These are phyloP conservation scores for Porites australiensis DNA, from an alignment of 64 coral and sea anemone genomes.

Conservation along the genomic window DNA sequence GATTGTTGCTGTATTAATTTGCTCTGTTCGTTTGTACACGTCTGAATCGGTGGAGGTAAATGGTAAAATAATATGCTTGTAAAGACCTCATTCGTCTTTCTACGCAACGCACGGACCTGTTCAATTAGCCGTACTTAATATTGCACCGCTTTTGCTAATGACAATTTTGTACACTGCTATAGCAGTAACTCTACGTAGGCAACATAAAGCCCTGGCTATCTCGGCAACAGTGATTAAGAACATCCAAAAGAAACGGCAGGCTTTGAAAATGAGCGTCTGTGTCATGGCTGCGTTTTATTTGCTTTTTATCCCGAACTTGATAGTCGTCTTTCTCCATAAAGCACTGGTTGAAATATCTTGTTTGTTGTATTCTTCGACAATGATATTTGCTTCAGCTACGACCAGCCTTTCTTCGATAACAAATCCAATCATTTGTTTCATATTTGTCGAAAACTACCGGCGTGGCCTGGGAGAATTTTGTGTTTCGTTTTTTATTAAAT, in stretches of 20 bases:
- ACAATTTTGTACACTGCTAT: not conserved
- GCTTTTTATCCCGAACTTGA: not conserved
- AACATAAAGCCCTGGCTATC: not conserved
- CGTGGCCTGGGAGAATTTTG: not conserved
- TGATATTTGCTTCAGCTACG: not conserved
- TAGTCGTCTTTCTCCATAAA: not conserved
- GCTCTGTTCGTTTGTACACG: not conserved
- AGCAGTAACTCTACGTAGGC: not conserved
- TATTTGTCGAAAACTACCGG: not conserved
- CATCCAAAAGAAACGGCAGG: not conserved
- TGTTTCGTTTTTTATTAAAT: too few species aligned
- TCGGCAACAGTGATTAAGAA: not conserved
- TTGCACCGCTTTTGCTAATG: not conserved
- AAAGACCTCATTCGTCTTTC: too few species aligned
- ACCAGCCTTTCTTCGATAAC: not conserved
- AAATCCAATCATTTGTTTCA: not conserved
- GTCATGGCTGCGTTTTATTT: not conserved
- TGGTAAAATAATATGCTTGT: not conserved
- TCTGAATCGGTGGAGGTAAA: not conserved
- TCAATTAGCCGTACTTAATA: not conserved
- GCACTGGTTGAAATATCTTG: not conserved
- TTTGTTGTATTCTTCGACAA: not conserved
- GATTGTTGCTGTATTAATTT: not conserved
- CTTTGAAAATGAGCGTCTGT: not conserved
- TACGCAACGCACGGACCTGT: too few species aligned